A percentile compares a stretch with the other conserved stretches of the same genome.
phyloP scores from a whole-genome alignment of 1,140 invertebrate species.

The Oryzaephilus surinamensis region DNA sequence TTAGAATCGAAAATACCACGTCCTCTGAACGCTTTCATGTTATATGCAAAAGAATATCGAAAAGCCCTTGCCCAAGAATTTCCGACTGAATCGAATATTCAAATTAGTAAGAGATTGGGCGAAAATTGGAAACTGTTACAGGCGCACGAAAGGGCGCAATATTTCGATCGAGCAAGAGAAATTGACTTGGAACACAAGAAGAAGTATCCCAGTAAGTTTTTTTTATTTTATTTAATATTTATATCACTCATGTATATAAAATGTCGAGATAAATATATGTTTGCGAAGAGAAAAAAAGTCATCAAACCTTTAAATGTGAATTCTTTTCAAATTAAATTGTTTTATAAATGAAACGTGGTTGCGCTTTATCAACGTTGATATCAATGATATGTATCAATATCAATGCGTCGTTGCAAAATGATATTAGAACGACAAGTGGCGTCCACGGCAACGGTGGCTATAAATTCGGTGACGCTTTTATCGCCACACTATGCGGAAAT shows the following conservation, averaged over 20 bases:
- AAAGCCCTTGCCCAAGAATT: conserved; percentile 44
- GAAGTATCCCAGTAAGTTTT: conserved; percentile 50
- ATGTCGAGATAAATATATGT: too few relatives aligned
- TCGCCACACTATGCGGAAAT: too few relatives aligned
- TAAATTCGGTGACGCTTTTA: too few relatives aligned
- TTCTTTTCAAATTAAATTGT: background rate
- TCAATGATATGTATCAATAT: too few relatives aligned
- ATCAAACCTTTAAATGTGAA: too few relatives aligned
- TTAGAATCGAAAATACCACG: conserved; percentile 41
- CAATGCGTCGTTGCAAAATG: too few relatives aligned
- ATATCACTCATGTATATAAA: too few relatives aligned
- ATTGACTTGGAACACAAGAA: conserved; percentile 50
- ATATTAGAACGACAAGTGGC: too few relatives aligned
- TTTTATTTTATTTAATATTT: background rate
- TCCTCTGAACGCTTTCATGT: conserved; percentile 55
- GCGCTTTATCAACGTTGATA: too few relatives aligned
- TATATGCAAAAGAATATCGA: conserved; percentile 52
- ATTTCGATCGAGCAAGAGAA: conserved; percentile 45
- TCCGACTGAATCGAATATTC: conserved; percentile 50
- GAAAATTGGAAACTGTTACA: conserved; percentile 45
- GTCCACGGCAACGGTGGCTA: too few relatives aligned
- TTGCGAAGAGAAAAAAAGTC: too few relatives aligned
- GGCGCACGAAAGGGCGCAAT: conserved; percentile 42
- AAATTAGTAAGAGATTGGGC: conserved; percentile 50
- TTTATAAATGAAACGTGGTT: too few relatives aligned